These are phyloP conservation scores for Spheniscus humboldti DNA, from an alignment of 2,797 vertebrate species.

Conservation along the genomic window DNA sequence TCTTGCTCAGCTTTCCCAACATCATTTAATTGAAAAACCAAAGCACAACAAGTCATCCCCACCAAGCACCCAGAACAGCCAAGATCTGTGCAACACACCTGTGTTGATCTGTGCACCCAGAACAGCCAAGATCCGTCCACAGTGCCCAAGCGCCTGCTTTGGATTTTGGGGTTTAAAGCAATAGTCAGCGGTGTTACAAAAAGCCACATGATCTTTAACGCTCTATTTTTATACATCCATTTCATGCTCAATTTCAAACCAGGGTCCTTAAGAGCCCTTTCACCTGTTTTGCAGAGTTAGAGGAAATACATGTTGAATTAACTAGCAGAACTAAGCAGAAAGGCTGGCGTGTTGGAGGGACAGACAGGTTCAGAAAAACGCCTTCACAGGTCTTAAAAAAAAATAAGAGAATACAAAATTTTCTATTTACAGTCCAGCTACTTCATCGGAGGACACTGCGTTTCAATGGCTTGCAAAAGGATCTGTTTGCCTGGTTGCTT, in stretches of 20 bases:
- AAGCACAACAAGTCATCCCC: neutral
- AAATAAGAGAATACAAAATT: neutral
- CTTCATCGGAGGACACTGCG: neutral
- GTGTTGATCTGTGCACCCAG: neutral
- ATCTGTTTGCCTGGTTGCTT: neutral
- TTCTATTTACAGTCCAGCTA: neutral
- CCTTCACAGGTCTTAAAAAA: neutral
- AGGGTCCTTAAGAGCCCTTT: neutral
- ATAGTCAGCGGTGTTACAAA: neutral
- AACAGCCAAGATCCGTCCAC: neutral
- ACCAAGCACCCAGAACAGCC: neutral
- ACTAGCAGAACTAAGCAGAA: neutral
- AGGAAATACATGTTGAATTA: neutral
- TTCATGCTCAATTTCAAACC: neutral
- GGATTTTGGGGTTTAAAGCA: neutral
- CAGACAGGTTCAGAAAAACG: neutral
- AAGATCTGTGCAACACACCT: neutral
- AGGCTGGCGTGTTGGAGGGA: neutral
- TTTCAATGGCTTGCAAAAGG: neutral
- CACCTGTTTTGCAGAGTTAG: neutral
- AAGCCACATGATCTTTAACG: fast-evolving
- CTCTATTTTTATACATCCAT: neutral
- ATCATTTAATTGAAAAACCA: neutral
- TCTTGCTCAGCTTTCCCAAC: neutral
- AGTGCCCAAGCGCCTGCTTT: neutral